Percentiles rank a stretch among this genome's conserved stretches.
These are phyloP conservation scores for Carpatolechia fugitivella DNA, from an alignment of 2,888 invertebrate genomes.

Conservation along the genomic window DNA sequence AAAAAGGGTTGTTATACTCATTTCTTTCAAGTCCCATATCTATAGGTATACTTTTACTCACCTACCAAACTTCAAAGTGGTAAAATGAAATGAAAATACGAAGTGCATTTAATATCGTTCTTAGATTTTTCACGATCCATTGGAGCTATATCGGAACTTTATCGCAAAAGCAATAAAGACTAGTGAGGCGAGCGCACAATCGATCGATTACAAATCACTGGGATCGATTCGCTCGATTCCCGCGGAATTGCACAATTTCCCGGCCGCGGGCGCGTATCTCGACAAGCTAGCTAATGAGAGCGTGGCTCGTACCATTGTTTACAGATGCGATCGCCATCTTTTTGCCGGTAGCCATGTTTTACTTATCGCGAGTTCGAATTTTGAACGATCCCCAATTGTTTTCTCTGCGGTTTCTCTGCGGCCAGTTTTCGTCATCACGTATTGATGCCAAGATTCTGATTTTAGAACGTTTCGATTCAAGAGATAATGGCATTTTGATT, in stretches of 20 bases:
- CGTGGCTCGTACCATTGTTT: conserved; percentile 72
- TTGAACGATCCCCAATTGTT: conserved; percentile 54
- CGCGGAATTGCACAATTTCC: conserved; percentile 66
- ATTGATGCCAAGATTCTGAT: conserved; percentile 34
- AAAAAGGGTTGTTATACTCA: no score
- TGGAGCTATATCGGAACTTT: conserved; percentile 12
- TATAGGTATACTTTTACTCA: no score
- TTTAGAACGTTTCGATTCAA: conserved; percentile 32
- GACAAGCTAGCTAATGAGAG: conserved; percentile 74
- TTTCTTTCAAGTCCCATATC: no score
- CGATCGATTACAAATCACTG: conserved; percentile 59
- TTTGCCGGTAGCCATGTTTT: conserved; percentile 71
- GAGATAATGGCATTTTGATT: conserved; percentile 30
- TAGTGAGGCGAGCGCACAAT: conserved; percentile 28
- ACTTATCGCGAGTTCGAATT: conserved; percentile 63
- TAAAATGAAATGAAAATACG: background rate
- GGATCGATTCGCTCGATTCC: conserved; percentile 58
- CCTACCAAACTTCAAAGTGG: background rate
- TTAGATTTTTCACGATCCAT: conserved; percentile 13
- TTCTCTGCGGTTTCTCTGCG: conserved; percentile 45
- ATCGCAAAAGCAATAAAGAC: conserved; percentile 14
- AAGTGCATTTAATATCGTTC: conserved; percentile 6
- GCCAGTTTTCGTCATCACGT: conserved; percentile 60
- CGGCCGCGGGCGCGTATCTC: conserved; percentile 41
- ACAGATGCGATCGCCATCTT: conserved; percentile 57